Conservation (phyloP, 2,888 invertebrate species). For the Epinotia nisella region DNA sequence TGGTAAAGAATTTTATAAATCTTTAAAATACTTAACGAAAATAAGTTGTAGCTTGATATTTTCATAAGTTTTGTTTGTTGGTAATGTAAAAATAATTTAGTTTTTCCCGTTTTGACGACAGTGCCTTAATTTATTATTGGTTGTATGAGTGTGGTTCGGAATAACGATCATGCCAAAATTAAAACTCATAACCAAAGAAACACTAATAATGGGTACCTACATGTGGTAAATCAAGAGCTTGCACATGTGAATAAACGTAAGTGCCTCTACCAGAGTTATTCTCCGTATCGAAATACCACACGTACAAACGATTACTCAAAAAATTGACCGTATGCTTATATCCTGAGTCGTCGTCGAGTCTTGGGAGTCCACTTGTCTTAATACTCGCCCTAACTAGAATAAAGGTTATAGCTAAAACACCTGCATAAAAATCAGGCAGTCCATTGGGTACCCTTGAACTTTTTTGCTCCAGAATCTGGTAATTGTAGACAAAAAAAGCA, state of each 20-base stretch:
- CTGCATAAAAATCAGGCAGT: slow-evolving; percentile 28
- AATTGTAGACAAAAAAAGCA: slow-evolving; percentile 8
- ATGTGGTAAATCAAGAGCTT: slow-evolving; percentile 13
- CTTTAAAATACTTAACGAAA: too few species aligned
- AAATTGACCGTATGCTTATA: neutral
- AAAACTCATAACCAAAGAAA: neutral
- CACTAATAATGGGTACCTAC: slow-evolving; percentile 1
- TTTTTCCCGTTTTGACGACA: too few species aligned
- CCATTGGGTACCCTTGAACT: slow-evolving; percentile 30
- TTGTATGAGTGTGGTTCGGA: neutral
- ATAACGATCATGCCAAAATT: neutral
- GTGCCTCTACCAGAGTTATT: neutral
- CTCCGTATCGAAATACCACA: slow-evolving; percentile 18
- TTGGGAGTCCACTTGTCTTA: neutral
- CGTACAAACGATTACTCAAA: neutral
- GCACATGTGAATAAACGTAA: slow-evolving; percentile 16
- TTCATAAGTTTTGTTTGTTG: too few species aligned
- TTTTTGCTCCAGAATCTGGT: slow-evolving; percentile 22
- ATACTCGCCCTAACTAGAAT: slow-evolving; percentile 5
- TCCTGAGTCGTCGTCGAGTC: neutral
- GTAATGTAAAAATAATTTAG: too few species aligned
- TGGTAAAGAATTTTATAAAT: too few species aligned
- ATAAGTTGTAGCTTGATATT: too few species aligned
- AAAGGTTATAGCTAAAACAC: slow-evolving; percentile 21
- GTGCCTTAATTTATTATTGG: too few species aligned